Evolutionary conservation across 2,888 invertebrate genomes (phyloP).

Genomic region (Athalia circularis): DNA sequence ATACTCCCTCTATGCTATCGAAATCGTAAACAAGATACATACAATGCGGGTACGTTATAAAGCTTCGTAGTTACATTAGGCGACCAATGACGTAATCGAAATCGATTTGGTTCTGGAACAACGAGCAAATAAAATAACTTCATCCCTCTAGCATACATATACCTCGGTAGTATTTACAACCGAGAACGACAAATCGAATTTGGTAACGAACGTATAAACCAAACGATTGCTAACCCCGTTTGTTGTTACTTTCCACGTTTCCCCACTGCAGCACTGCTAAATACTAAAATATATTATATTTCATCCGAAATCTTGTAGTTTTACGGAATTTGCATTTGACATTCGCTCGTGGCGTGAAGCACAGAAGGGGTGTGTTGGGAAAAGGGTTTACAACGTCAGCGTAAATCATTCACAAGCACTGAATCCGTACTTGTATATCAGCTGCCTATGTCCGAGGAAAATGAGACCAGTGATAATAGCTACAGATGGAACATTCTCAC

Average conservation of each 20-base stretch:
- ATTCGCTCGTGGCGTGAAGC: neutral
- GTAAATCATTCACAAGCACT: conserved; percentile 33
- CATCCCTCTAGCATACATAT: no score
- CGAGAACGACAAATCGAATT: conserved; percentile 15
- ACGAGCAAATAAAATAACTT: no score
- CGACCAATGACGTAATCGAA: neutral
- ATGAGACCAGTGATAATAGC: conserved; percentile 39
- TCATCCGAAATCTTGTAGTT: no score
- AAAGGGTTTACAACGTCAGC: neutral
- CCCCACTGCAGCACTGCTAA: no score
- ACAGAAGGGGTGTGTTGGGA: neutral
- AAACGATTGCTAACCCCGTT: neutral
- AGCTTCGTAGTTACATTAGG: no score
- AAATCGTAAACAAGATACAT: neutral
- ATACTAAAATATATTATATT: no score
- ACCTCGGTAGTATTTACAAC: no score
- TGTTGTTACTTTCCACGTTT: neutral
- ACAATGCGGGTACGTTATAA: neutral
- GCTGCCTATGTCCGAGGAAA: neutral
- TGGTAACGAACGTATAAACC: neutral
- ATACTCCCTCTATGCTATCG: no score
- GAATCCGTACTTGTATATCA: conserved; percentile 13
- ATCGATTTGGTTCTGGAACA: conserved; percentile 6
- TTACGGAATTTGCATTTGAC: neutral
- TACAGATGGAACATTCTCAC: neutral